These are phyloP conservation scores for Drosophila meridionalis DNA, from an alignment of 2,888 invertebrate genomes.

Conservation along the genomic window DNA sequence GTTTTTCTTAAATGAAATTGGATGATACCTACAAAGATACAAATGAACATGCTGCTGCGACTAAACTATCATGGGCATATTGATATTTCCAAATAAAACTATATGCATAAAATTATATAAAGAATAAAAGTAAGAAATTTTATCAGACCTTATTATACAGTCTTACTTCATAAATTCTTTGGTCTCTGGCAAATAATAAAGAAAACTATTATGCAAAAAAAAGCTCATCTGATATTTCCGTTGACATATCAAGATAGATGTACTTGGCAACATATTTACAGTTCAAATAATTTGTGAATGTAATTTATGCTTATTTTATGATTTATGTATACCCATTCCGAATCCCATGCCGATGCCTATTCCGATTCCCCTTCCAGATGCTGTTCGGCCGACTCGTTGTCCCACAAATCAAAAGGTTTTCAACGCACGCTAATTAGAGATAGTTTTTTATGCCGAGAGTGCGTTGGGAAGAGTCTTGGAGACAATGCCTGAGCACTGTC, in stretches of 20 bases:
- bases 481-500: constrained; percentile 13
- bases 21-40: not conserved
- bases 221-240: not conserved
- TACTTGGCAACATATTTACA: not conserved
- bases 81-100: not conserved
- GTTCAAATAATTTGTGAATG: constrained; percentile 1
- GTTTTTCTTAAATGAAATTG: no score
- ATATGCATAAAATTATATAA: not conserved
- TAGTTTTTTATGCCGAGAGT: constrained; percentile 7
- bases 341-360: not conserved
- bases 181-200: constrained; percentile 1
- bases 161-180: not conserved
- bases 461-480: not conserved
- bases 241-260: not conserved
- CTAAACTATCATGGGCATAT: not conserved
- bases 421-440: constrained; percentile 24
- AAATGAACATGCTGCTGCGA: not conserved
- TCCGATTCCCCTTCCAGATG: constrained; percentile 1
- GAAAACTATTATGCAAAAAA: not conserved
- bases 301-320: constrained; percentile 11
- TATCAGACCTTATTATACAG: not conserved
- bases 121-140: no score
- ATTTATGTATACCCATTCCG: constrained; percentile 9
- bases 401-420: constrained; percentile 56
- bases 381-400: constrained; percentile 23